phyloP scores from a whole-genome alignment of 2,888 invertebrate species.

The Phengaris arion region DNA sequence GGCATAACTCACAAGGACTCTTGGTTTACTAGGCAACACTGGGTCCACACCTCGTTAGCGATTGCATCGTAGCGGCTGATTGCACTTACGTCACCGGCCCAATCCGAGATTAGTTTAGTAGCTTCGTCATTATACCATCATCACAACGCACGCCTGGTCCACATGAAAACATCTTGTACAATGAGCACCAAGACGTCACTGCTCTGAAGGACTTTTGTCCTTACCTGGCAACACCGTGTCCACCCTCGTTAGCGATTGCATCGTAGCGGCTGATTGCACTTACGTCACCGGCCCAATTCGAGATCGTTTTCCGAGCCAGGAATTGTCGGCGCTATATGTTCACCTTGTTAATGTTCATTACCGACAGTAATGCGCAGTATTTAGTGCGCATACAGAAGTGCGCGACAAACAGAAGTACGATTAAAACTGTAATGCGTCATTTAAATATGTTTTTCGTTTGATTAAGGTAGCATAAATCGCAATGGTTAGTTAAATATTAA shows the following conservation, averaged over 20 bases:
- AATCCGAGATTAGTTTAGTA: conserved; percentile 10
- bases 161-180: no score
- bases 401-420: neutral
- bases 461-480: no score
- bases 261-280: conserved; percentile 19
- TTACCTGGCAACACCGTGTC: neutral
- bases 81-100: conserved; percentile 30
- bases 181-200: neutral
- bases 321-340: conserved; percentile 32
- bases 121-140: no score
- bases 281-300: conserved; percentile 31
- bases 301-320: conserved; percentile 23
- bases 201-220: neutral
- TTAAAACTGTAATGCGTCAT: neutral
- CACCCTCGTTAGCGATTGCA: conserved; percentile 1
- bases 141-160: no score
- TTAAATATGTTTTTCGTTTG: neutral
- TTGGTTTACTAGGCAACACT: no score
- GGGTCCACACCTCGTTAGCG: neutral
- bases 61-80: conserved; percentile 10
- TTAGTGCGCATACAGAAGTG: conserved; percentile 10
- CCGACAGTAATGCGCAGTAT: conserved; percentile 16
- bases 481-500: no score
- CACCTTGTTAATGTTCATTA: conserved; percentile 30
- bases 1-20: no score